A percentile compares a stretch with the other conserved stretches of the same genome.
Evolutionary conservation across 1,140 invertebrate genomes (phyloP).

Genomic region (Paraescarpia echinospica): DNA sequence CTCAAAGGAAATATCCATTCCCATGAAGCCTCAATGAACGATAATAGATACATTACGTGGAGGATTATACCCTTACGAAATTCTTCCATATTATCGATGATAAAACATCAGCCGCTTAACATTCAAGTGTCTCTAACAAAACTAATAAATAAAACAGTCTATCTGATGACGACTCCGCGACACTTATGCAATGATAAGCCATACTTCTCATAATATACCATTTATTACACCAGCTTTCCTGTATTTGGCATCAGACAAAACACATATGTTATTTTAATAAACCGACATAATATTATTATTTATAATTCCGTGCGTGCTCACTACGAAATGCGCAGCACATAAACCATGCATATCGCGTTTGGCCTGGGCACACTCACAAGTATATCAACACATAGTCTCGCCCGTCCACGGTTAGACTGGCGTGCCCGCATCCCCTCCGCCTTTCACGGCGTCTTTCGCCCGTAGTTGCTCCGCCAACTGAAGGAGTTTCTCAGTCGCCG

Average conservation of each 20-base stretch:
- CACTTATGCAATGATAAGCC: not conserved
- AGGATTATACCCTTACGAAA: too few species aligned
- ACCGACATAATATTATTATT: not conserved
- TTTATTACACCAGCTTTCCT: not conserved
- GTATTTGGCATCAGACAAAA: not conserved
- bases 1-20: too few species aligned
- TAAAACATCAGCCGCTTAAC: too few species aligned
- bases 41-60: too few species aligned
- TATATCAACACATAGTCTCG: not conserved
- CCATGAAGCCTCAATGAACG: too few species aligned
- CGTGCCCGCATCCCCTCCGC: not conserved
- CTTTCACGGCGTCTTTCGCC: not conserved
- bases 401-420: not conserved
- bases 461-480: not conserved
- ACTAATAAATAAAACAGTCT: too few species aligned
- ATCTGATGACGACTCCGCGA: not conserved
- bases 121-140: too few species aligned
- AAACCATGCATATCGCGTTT: not conserved
- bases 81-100: too few species aligned
- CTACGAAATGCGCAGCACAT: not conserved
- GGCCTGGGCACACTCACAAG: not conserved
- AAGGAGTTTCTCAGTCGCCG: slow-evolving; percentile 15
- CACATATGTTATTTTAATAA: not conserved
- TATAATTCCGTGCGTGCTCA: not conserved
- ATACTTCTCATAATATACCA: not conserved